Percentiles rank a stretch among this genome's conserved stretches.
Conservation (phyloP, 2,797 vertebrate genomes). For the Malurus leucopterus region DNA sequence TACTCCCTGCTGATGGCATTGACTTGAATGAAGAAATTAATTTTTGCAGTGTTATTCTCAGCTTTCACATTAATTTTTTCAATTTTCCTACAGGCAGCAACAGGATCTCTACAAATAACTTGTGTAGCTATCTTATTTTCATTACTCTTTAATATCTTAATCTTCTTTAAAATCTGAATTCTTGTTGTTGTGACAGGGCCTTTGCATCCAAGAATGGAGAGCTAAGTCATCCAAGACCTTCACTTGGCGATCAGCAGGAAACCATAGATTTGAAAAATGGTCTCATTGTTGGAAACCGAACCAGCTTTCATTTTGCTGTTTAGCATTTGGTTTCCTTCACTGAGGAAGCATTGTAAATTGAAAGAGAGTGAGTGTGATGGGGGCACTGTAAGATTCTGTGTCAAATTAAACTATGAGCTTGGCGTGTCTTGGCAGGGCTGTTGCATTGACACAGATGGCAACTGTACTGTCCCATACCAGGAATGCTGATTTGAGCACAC, state of each 20-base stretch:
- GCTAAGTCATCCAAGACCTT: background rate
- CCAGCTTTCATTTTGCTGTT: background rate
- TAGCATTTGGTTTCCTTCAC: background rate
- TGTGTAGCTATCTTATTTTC: background rate
- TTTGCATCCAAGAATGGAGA: background rate
- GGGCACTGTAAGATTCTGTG: background rate
- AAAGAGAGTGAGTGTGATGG: background rate
- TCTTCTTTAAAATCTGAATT: background rate
- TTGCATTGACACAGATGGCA: background rate
- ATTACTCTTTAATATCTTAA: background rate
- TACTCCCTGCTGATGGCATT: constrained; percentile 1
- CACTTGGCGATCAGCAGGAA: background rate
- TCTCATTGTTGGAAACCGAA: background rate
- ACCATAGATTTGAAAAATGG: background rate
- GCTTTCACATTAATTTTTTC: background rate
- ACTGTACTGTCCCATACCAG: background rate
- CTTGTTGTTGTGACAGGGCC: background rate
- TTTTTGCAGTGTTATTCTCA: background rate
- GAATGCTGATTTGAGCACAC: background rate
- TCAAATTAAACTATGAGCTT: background rate
- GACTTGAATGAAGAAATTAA: background rate
- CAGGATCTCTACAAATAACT: background rate
- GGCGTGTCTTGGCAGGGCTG: background rate
- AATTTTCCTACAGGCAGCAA: background rate
- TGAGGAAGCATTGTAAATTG: background rate